Evolutionary conservation across 2,888 invertebrate species (phyloP), one percentile per base, ranked within the genome.

Genomic region (Acrobasis consociella): DNA sequence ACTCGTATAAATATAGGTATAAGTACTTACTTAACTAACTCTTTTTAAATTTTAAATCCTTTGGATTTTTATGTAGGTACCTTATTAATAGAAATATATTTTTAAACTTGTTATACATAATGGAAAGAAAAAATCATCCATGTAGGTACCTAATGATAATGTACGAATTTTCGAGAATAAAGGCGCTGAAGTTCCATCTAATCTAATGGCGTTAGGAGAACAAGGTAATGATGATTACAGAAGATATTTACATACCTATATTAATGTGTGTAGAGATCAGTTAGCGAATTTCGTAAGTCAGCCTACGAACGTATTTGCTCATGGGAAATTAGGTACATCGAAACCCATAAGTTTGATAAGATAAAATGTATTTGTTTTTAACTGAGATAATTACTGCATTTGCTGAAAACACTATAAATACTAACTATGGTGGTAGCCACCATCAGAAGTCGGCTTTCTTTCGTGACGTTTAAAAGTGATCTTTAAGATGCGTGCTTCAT

Each of bases 331-430:
- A 31, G 31, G 22, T 22, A 52, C 52, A 52, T 49, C 53, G 52
- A 37, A 78, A 76, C 73, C 77, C 73, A 75, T 77, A 67, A 69
- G 69, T 67, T 59, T 59, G 82, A 84, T 84, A 81, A 84, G 83
- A 78, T 79, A 77, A 76, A 69, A 65, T 67, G 22, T 81, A 77
- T 81, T 80, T 80, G 73, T 69, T 76, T 50, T 68, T 62, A 69
- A 67, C 61, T 66, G 64, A 65, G 65, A 77, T 74, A 80, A 73
- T 76, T 67, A 69, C 71, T 72, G 69, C 69, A 70, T 76, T 77
- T 72, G 65, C 71, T 69, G 68, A 75, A 67, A 70, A 67, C 70
- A 63, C 73, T 87, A 88, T 88, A 89, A 83, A 87, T 83, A 79
- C 80, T 77, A 77, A 66, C 64, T 56, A 65, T 69, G 65, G 64